Conservation (phyloP, 2,888 invertebrate genomes). For the Blera fallax region DNA sequence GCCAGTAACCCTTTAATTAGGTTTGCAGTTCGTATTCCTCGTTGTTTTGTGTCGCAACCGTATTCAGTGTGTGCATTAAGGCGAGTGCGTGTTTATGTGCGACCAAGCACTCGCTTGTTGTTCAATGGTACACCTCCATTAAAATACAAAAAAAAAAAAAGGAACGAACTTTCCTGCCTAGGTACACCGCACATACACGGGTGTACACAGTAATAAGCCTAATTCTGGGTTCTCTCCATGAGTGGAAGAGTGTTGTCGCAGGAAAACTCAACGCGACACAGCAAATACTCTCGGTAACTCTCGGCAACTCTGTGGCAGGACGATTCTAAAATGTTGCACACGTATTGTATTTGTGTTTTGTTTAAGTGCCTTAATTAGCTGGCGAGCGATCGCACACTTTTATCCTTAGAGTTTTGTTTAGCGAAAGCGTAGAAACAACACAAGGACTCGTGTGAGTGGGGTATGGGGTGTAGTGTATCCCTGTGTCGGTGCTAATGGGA, state of each 20-base stretch:
- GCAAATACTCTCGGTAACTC: constrained; percentile 38
- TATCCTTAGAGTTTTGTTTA: constrained; percentile 58
- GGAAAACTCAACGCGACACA: constrained; percentile 60
- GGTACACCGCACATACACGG: background rate
- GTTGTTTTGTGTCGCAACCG: constrained; percentile 26
- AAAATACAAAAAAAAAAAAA: constrained; percentile 22
- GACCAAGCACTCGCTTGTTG: constrained; percentile 65
- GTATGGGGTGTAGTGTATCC: background rate
- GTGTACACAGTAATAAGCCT: constrained; percentile 62
- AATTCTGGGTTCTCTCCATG: constrained; percentile 54
- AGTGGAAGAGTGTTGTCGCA: constrained; percentile 56
- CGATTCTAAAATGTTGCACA: constrained; percentile 68
- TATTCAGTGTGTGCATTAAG: constrained; percentile 69
- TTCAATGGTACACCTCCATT: constrained; percentile 72
- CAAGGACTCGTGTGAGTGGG: background rate
- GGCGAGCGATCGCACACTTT: constrained; percentile 72
- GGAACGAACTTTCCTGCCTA: background rate
- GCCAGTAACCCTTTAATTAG: constrained; percentile 72
- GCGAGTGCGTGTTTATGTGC: constrained; percentile 72
- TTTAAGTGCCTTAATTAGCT: constrained; percentile 73
- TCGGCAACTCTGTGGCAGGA: constrained; percentile 30
- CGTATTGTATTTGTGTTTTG: constrained; percentile 71
- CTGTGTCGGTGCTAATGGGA: background rate
- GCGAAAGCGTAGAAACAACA: constrained; percentile 1
- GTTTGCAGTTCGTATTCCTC: constrained; percentile 60